Evolutionary conservation across 2,888 invertebrate species (phyloP).

Genomic region (Phortica magna): DNA sequence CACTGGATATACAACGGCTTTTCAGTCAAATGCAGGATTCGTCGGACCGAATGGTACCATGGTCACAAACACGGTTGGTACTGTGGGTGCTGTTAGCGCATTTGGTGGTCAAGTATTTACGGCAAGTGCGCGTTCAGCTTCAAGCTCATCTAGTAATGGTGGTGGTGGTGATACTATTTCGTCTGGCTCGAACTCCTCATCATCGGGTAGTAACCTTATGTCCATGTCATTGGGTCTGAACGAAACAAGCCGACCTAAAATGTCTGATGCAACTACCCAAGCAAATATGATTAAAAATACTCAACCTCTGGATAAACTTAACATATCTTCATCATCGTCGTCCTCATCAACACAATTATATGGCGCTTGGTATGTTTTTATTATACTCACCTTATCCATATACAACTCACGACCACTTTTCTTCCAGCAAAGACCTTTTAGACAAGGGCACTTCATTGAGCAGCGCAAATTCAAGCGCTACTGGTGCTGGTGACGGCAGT

Average conservation of each 20-base stretch:
- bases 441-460: constrained; percentile 1
- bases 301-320: constrained; percentile 50
- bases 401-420: neutral
- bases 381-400: neutral
- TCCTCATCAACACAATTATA: constrained; percentile 34
- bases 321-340: constrained; percentile 37
- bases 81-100: neutral
- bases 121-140: neutral
- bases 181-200: constrained; percentile 20
- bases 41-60: constrained; percentile 9
- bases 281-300: constrained; percentile 42
- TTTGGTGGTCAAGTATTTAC: constrained; percentile 7
- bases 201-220: constrained; percentile 20
- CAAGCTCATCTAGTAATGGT: constrained; percentile 43
- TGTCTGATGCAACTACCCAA: constrained; percentile 54
- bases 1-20: constrained; percentile 9
- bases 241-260: constrained; percentile 48
- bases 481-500: constrained; percentile 51
- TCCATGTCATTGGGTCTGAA: constrained; percentile 59
- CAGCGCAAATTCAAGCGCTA: no score
- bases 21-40: constrained; percentile 19
- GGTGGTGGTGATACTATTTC: constrained; percentile 12
- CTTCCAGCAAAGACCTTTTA: constrained; percentile 18
- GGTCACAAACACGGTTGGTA: constrained; percentile 7
- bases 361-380: neutral